phyloP scores from a whole-genome alignment of 2,888 invertebrate species.

The Digitonthophagus gazella region DNA sequence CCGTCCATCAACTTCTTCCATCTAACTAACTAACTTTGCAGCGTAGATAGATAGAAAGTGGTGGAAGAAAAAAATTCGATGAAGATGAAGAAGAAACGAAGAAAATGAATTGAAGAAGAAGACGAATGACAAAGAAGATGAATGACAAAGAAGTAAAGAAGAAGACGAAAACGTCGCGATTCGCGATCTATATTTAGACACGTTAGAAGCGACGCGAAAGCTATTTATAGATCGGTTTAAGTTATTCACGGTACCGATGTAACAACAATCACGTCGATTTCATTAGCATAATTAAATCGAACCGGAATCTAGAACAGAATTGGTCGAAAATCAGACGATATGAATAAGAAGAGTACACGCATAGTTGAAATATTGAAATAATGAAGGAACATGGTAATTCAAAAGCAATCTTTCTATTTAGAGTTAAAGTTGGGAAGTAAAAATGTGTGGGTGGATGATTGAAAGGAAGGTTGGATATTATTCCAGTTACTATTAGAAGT shows the following conservation, averaged over 20 bases:
- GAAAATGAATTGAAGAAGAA: background rate
- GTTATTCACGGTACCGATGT: background rate
- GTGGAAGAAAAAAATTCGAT: background rate
- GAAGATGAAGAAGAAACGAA: background rate
- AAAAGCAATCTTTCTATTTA: too few species aligned
- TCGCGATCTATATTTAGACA: background rate
- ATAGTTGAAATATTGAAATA: too few species aligned
- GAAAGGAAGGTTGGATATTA: too few species aligned
- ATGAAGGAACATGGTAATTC: too few species aligned
- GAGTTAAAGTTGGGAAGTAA: too few species aligned
- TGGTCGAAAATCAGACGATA: too few species aligned
- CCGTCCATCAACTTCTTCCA: too few species aligned
- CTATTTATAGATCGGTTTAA: background rate
- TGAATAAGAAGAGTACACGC: too few species aligned
- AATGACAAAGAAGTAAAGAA: too few species aligned
- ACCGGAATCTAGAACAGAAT: background rate
- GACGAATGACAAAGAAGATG: background rate
- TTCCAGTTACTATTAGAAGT: too few species aligned
- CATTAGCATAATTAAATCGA: background rate
- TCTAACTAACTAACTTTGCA: background rate
- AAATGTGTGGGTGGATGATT: too few species aligned
- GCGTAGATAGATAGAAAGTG: background rate
- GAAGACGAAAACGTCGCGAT: background rate
- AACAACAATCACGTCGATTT: background rate
- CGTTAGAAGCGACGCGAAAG: background rate